Evolutionary conservation across 1,140 invertebrate genomes (phyloP).

Genomic region (Tyrophagus putrescentiae): DNA sequence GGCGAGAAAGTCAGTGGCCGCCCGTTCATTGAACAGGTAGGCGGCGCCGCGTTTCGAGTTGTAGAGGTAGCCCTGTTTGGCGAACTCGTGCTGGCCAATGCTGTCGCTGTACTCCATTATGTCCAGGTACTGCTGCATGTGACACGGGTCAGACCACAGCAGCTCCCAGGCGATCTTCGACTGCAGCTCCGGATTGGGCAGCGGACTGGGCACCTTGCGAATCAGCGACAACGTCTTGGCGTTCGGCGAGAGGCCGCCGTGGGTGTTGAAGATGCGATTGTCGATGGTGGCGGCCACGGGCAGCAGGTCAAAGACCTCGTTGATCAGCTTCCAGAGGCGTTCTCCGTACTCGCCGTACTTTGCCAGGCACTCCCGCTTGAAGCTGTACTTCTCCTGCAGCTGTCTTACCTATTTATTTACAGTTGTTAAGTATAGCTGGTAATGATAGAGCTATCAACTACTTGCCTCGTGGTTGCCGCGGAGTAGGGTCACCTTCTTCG

Average conservation of each 20-base stretch:
- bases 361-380: constrained; percentile 45
- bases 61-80: constrained; percentile 44
- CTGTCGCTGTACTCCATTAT: background rate
- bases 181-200: constrained; percentile 46
- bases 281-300: constrained; percentile 53
- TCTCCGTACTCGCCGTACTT: constrained; percentile 49
- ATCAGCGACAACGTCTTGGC: constrained; percentile 38
- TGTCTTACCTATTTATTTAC: too few species aligned
- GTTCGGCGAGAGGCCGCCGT: constrained; percentile 55
- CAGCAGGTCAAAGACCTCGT: constrained; percentile 54
- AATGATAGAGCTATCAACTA: too few species aligned
- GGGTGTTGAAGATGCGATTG: constrained; percentile 53
- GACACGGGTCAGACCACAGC: constrained; percentile 60
- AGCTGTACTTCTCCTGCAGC: constrained; percentile 54
- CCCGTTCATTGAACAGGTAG: constrained; percentile 49
- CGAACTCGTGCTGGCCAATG: background rate
- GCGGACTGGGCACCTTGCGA: constrained; percentile 44
- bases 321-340: constrained; percentile 51
- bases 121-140: constrained; percentile 21
- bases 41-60: constrained; percentile 52
- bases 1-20: constrained; percentile 47
- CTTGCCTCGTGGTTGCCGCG: constrained; percentile 53
- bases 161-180: constrained; percentile 55
- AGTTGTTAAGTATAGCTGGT: too few species aligned
- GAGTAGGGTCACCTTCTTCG: constrained; percentile 43